A percentile compares a stretch with the other conserved stretches of the same genome.
These are phyloP conservation scores for Blastobasis adustella DNA, from an alignment of 2,888 invertebrate species.

Conservation along the genomic window DNA sequence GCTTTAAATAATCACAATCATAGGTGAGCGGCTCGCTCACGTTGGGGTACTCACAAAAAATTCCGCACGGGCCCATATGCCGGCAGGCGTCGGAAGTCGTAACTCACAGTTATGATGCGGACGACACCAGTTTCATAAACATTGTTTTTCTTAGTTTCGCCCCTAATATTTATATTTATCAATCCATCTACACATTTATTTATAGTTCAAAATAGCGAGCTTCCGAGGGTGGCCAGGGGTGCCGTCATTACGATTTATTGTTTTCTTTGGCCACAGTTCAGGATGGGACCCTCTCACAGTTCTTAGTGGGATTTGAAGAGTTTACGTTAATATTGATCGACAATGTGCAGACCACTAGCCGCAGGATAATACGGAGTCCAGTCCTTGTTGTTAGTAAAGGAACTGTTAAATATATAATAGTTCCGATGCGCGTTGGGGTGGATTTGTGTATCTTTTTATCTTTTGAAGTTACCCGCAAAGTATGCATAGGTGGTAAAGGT, in stretches of 20 bases:
- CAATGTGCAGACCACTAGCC: too few species aligned
- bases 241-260: conserved; percentile 71
- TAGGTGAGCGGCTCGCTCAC: conserved; percentile 12
- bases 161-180: conserved; percentile 76
- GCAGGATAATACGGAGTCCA: too few species aligned
- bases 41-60: conserved; percentile 65
- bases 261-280: conserved; percentile 68
- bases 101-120: conserved; percentile 74
- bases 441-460: too few species aligned
- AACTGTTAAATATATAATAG: too few species aligned
- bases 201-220: conserved; percentile 71
- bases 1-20: conserved; percentile 25
- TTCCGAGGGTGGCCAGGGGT: conserved; percentile 67
- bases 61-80: conserved; percentile 62
- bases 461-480: too few species aligned
- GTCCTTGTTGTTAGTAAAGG: too few species aligned
- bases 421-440: too few species aligned
- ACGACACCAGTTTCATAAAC: conserved; percentile 75
- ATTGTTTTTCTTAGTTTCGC: conserved; percentile 74
- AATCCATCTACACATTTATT: conserved; percentile 75
- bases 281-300: conserved; percentile 45
- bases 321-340: conserved; percentile 39
- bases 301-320: conserved; percentile 49
- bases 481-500: too few species aligned
- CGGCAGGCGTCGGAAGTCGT: conserved; percentile 71